Evolutionary conservation across 2,888 invertebrate genomes (phyloP), one percentile per base, ranked within the genome.

Genomic region (Drosophila acutilabella): DNA sequence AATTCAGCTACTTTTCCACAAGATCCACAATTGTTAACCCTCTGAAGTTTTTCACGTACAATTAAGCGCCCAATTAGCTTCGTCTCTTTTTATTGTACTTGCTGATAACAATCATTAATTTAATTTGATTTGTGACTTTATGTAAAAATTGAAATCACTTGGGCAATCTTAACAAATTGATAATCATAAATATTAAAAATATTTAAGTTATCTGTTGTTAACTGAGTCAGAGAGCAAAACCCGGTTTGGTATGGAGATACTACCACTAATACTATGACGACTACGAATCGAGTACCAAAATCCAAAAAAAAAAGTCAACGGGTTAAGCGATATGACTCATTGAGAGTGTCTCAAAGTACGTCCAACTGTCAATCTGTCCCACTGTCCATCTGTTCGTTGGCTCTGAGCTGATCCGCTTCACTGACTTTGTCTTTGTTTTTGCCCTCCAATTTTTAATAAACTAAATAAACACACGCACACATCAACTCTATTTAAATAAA

Each of bases 221-320:
- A 52, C 56, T 61, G 61, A 61, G 56, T 61, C 56, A 61, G 61
- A 61, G 61, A 36, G 2, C 40, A 30, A 61, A 57, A 57, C 57
- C 38, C 36, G 57, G 33, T 47, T 47, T 57, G 8, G 36, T 13
- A 38, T 8, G 53, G 7, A 30, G 50, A 36, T 50, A 36, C 44
- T 11, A 30, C 8, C 8, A 30, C 30, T 30, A 30, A 30, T 7
- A 30, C 30, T 30, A 30, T 30, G 30, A 30, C 30, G 8, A 30
- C 30, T 30, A 23, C 26, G 20, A 20, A 7, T 14, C 30, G 56
- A 56, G 18, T 30, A 30, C 10, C 42, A 11, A n/a, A 23, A 6
- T 6, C 23, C 23, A 6, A 56, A 30, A 30, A 30, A 30, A 30
- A 30, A 30, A 40, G 40, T 52, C 38, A 57, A 57, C 57, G 57